These are phyloP conservation scores for Clivina fossor DNA, from an alignment of 2,888 invertebrate genomes.

Conservation along the genomic window DNA sequence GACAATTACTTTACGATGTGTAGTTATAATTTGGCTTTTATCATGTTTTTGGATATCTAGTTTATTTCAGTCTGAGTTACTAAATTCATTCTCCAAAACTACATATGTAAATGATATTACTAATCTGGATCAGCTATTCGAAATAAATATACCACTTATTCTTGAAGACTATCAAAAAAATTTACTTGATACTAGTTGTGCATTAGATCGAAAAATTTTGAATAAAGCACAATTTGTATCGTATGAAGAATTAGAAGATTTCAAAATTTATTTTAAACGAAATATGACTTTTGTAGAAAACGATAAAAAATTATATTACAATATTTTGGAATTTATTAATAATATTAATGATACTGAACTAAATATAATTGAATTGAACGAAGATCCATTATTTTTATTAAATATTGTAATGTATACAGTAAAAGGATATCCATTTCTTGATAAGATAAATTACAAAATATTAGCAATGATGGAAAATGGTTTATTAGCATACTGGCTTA, in stretches of 20 bases:
- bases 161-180: not conserved
- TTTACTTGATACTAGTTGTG: not conserved
- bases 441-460: not conserved
- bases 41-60: slow-evolving; percentile 33
- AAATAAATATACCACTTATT: slow-evolving; percentile 3
- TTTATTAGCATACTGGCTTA: not conserved
- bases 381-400: not conserved
- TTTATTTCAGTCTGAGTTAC: slow-evolving; percentile 32
- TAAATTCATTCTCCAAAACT: slow-evolving; percentile 36
- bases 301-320: not conserved
- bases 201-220: not conserved
- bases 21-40: not conserved
- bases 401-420: not conserved
- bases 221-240: not conserved
- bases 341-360: not conserved
- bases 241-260: not conserved
- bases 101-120: slow-evolving; percentile 35
- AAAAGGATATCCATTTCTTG: not conserved
- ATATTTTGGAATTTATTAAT: not conserved
- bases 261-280: not conserved
- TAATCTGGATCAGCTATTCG: slow-evolving; percentile 36
- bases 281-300: not conserved
- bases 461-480: not conserved
- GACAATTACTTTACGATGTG: not conserved
- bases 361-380: not conserved